Conservation (phyloP, 2,113 vertebrate species). For the Lagopus muta region DNA sequence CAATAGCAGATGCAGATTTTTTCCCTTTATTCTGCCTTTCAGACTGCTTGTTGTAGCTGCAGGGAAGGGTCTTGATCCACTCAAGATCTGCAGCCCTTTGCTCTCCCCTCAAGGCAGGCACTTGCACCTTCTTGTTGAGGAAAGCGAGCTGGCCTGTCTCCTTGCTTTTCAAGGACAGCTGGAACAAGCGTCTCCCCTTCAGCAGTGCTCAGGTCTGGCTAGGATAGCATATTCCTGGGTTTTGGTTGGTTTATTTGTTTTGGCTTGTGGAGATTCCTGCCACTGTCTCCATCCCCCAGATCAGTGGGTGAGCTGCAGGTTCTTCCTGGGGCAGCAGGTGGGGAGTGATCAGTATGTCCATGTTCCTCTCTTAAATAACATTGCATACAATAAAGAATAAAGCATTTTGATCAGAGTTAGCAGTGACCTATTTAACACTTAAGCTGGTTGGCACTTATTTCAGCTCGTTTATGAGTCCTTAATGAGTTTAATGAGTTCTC, state of each 20-base stretch:
- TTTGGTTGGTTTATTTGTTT: conserved; percentile 10
- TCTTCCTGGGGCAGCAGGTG: not conserved
- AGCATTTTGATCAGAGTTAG: conserved; percentile 69
- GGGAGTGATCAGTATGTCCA: not conserved
- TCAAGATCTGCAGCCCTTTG: not conserved
- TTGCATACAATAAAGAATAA: conserved; percentile 50
- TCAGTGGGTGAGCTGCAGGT: not conserved
- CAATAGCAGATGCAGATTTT: not conserved
- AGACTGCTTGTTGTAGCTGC: not conserved
- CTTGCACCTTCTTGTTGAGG: not conserved
- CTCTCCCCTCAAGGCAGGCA: not conserved
- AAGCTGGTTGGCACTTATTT: conserved; percentile 77
- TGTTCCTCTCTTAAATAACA: conserved; percentile 55
- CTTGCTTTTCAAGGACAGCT: not conserved
- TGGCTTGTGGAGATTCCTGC: not conserved
- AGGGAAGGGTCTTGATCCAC: not conserved
- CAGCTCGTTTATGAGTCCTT: conserved; percentile 51
- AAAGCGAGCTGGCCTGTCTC: not conserved
- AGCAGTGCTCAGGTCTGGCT: not conserved
- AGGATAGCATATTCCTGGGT: fast-evolving
- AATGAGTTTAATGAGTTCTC: conserved; percentile 77
- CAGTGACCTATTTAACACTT: conserved; percentile 72
- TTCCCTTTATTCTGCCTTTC: not conserved
- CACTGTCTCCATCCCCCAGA: not conserved
- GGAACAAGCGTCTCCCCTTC: not conserved